phyloP scores from a whole-genome alignment of 37 sponge, comb jelly and placozoan genomes.

The Spongilla lacustris region DNA sequence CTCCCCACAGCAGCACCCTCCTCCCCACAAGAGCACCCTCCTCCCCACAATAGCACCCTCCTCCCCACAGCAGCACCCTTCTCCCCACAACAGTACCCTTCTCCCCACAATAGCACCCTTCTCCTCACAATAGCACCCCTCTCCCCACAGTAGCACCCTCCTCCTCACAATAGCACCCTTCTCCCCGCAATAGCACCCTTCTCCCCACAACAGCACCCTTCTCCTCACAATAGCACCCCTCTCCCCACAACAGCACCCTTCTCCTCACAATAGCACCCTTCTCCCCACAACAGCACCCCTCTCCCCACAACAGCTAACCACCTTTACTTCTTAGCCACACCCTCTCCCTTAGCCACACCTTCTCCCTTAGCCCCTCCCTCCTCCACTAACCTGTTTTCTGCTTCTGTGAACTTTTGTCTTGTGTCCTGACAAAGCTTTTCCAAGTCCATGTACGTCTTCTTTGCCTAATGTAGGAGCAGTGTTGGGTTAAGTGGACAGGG shows the following conservation, averaged over 20 bases:
- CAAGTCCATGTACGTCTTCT: slow-evolving; percentile 70
- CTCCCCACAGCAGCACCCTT: neutral
- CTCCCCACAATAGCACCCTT: neutral
- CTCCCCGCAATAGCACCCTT: neutral
- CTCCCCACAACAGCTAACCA: no score
- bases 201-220: no score
- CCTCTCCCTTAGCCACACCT: no score
- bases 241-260: no score
- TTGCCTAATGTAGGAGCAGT: slow-evolving; percentile 20
- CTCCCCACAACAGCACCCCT: neutral
- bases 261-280: neutral
- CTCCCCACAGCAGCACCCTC: no score
- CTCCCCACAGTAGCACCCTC: no score
- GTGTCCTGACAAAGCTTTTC: slow-evolving; percentile 68
- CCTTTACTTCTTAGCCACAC: neutral
- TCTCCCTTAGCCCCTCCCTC: no score
- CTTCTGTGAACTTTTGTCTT: slow-evolving; percentile 67
- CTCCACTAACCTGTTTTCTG: slow-evolving; percentile 24
- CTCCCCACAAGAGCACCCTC: no score
- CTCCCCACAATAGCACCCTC: neutral
- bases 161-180: no score
- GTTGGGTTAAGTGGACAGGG: no score
- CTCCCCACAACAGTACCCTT: no score
- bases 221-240: no score
- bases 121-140: neutral